These are phyloP conservation scores for Passer domesticus DNA, from an alignment of 2,113 vertebrate genomes.

Conservation along the genomic window DNA sequence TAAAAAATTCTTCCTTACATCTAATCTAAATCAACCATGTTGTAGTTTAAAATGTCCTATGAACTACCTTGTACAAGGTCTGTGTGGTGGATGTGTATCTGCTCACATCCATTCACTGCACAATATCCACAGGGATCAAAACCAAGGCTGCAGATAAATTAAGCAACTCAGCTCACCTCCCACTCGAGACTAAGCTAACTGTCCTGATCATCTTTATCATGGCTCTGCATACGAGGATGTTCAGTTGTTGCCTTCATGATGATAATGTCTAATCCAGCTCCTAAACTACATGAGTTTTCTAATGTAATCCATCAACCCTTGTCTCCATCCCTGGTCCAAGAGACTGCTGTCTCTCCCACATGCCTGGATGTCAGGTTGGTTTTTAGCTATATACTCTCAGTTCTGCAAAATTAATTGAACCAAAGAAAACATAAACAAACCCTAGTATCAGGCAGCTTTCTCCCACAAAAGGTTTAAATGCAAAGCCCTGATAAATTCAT, in stretches of 20 bases:
- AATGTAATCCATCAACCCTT: background rate
- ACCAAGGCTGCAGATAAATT: background rate
- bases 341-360: background rate
- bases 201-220: background rate
- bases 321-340: background rate
- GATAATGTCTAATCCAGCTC: background rate
- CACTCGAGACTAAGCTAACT: background rate
- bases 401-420: background rate
- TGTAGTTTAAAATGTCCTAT: background rate
- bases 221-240: background rate
- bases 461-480: background rate
- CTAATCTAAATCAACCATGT: background rate
- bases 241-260: background rate
- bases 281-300: background rate
- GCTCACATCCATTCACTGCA: background rate
- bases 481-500: background rate
- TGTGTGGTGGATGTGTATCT: background rate
- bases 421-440: background rate
- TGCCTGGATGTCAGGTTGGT: background rate
- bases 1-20: background rate
- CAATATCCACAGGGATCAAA: background rate
- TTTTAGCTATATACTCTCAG: background rate
- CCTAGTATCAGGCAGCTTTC: background rate
- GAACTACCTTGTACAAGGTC: accelerated
- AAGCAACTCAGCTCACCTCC: background rate